phyloP scores from a whole-genome alignment of 2,888 invertebrate species.

The Napeogenes inachia region DNA sequence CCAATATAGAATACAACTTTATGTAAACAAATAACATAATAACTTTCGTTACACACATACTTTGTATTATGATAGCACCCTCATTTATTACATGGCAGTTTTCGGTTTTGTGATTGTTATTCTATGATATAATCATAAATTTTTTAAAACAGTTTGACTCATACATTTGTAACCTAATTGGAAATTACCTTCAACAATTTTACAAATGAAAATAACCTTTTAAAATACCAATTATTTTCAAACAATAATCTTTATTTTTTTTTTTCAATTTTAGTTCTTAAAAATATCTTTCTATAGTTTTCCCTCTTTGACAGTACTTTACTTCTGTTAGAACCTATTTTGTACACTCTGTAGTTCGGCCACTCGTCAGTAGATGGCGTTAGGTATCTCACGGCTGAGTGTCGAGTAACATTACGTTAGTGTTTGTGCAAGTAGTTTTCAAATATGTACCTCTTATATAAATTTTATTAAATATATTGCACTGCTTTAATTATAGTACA shows the following conservation, averaged over 20 bases:
- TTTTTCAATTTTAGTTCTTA: too few species aligned
- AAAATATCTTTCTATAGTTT: background rate
- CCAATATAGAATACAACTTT: background rate
- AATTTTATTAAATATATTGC: background rate
- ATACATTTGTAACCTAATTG: too few species aligned
- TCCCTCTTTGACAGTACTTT: conserved; percentile 8
- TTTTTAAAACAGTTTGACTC: background rate
- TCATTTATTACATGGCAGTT: background rate
- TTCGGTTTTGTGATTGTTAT: background rate
- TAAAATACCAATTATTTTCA: too few species aligned
- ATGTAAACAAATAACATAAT: conserved; percentile 6
- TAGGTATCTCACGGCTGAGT: background rate
- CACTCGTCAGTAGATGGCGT: conserved; percentile 64
- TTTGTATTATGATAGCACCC: background rate
- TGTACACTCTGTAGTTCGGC: conserved; percentile 40
- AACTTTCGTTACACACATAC: background rate
- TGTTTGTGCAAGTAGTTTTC: background rate
- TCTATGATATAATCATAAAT: background rate
- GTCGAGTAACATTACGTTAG: background rate
- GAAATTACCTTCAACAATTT: too few species aligned
- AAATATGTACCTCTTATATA: background rate
- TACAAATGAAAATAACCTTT: too few species aligned
- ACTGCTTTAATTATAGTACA: background rate
- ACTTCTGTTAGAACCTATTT: conserved; percentile 1
- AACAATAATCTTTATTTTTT: too few species aligned